Base-by-base conservation (phyloP, 2,797 vertebrate species). In the Sebastiscus albofasciatus region DNA sequence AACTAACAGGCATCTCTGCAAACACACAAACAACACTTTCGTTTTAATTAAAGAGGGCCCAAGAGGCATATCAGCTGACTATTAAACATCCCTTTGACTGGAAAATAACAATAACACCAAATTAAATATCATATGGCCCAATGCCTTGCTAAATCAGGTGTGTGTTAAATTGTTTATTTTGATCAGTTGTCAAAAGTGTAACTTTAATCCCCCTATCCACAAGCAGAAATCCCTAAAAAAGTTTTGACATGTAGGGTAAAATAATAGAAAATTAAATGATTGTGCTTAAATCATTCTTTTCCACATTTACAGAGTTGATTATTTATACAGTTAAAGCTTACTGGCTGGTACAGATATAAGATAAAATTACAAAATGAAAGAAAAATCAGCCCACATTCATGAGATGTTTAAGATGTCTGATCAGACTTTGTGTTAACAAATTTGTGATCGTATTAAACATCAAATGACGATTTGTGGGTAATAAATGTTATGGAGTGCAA, bases 41-140 rank as follows among this genome's bases (percentile, higher is more conserved):
- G 70, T 81, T 83, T 91, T 90, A 93, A 95, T 95, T 91, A 92
- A 86, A 90, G 5, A 42, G 39, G 59, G 65, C 87, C 75, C 80
- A 10, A 68, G 73, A 83, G 87, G 54, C 33, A 70, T 36, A 85
- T 84, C 73, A 78, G 70, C 36, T 79, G 75, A 69, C 58, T 62
- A 79, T 74, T 85, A 77, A 87, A 89, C 64, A 86, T 42, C 76
- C 79, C 58, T 79, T 81, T 71, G 79, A 36, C 65, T 80, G 46
- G 85, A 42, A 90, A 88, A 87, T 26, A 93, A 94, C 83, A 95
- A 92, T 77, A 89, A 90, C 78, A 94, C 10, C 73, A 84, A 90
- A 90, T 90, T 89, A 92, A 93, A 88, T 55, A 78, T 71, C 16
- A 69, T 85, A 89, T 22, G 67, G 75, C 14, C 46, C 81, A 88